phyloP scores from a whole-genome alignment of 2,888 invertebrate genomes.

The Melipona beecheii region DNA sequence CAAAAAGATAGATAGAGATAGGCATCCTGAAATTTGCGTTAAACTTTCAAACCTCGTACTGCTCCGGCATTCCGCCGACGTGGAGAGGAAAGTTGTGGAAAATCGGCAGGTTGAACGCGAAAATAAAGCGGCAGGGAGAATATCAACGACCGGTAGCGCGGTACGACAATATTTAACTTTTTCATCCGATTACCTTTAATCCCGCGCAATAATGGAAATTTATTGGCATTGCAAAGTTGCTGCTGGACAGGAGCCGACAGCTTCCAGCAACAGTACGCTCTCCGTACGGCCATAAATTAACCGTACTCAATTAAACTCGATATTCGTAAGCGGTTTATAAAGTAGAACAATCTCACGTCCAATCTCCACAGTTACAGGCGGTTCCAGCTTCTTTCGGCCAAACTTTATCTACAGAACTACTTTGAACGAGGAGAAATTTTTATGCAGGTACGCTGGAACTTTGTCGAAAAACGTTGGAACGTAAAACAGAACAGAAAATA shows the following conservation, averaged over 20 bases:
- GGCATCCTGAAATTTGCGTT: too few species aligned
- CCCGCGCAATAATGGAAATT: conserved; percentile 28
- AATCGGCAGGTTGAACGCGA: neutral
- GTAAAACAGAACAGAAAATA: too few species aligned
- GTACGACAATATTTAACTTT: conserved; percentile 32
- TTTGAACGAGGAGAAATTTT: too few species aligned
- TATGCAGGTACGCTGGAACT: too few species aligned
- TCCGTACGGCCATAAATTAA: conserved; percentile 67
- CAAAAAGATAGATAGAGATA: too few species aligned
- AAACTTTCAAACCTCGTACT: too few species aligned
- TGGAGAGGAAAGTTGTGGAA: too few species aligned
- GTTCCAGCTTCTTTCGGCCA: neutral
- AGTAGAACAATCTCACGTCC: neutral
- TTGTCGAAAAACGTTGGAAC: too few species aligned
- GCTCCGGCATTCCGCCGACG: too few species aligned
- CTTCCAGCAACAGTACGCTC: conserved; percentile 20
- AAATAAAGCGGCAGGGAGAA: conserved; percentile 2
- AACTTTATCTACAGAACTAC: neutral
- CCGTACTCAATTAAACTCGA: conserved; percentile 57
- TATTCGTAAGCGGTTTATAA: conserved; percentile 24
- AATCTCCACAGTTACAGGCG: neutral
- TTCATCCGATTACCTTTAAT: conserved; percentile 34
- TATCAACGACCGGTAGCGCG: conserved; percentile 6
- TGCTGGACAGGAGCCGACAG: conserved; percentile 5
- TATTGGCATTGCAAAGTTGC: conserved; percentile 32